These are phyloP conservation scores for Mormyrus proboscirostris DNA, from an alignment of 2,797 vertebrate species.

Conservation along the genomic window DNA sequence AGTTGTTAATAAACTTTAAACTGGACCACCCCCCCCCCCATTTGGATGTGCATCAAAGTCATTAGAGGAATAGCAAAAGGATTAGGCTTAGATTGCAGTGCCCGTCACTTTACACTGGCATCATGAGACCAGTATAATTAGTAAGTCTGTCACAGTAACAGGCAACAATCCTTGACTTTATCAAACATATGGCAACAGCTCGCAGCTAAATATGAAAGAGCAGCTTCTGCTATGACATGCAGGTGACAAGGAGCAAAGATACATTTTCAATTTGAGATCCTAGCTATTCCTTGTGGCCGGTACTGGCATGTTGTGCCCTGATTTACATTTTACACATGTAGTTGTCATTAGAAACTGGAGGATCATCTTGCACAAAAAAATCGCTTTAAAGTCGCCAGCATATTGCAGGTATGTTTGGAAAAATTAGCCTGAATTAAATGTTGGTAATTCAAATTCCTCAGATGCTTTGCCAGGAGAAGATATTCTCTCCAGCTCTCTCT, in stretches of 20 bases:
- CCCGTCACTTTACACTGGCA: background rate
- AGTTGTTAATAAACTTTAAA: background rate
- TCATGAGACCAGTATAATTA: conserved; percentile 19
- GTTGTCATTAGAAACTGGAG: background rate
- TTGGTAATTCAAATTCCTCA: conserved; percentile 14
- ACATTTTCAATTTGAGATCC: background rate
- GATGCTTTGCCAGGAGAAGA: conserved; percentile 8
- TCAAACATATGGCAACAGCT: background rate
- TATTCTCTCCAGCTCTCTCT: background rate
- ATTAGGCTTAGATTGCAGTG: background rate
- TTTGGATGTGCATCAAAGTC: background rate
- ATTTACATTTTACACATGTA: background rate
- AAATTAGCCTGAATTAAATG: conserved; percentile 12
- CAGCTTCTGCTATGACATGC: background rate
- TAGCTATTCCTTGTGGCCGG: background rate
- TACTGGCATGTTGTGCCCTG: background rate
- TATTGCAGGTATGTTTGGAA: conserved; percentile 1
- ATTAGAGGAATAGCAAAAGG: conserved; percentile 12
- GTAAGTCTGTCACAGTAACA: conserved; percentile 9
- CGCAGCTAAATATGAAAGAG: background rate
- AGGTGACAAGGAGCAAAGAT: background rate
- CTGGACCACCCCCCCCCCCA: background rate
- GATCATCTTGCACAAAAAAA: background rate
- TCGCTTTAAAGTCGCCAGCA: background rate
- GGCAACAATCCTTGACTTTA: background rate